Evolutionary conservation across 1,140 invertebrate species (phyloP), one percentile per base, ranked within the genome.

Genomic region (Tenebrio molitor): DNA sequence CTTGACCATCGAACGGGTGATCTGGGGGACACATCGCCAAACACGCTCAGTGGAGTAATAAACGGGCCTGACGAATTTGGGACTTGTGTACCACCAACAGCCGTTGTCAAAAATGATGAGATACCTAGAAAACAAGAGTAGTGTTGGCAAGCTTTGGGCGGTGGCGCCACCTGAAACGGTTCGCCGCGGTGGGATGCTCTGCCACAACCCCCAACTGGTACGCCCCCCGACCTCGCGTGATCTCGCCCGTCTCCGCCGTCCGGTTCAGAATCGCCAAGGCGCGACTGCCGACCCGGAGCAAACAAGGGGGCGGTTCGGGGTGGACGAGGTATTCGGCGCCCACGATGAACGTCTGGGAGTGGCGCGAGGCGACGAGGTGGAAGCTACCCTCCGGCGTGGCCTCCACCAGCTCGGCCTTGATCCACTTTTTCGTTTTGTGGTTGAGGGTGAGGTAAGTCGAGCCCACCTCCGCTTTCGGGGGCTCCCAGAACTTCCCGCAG

Each of bases 81-180:
- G n/a, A n/a, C n/a, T n/a, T n/a, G 21, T 10, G 4, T 50, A 50
- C 8, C 3, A 8, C 44, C 44, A 50, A 15, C 4, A 1, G 0
- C 17, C 44, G 44, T 50, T 50, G 17, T 50, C 44, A 21, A 50
- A 50, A 21, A 50, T 21, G 7, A 50, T 19, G 3, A 50, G 19
- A 50, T 50, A 50, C 2, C 41, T 44, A 15, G 6, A 1, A 44
- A 14, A 44, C 6, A 44, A 7, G 5, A 14, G 12, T 16, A 16
- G 15, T 44, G n/a, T 5, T 6, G 41, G 8, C 6, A 14, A 44
- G 15, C 8, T 17, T 17, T 15, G 8, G 15, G 15, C 16, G 7
- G 16, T 44, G 3, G 3, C 16, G 16, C 15, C 16, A 10, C 44
- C 7, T 1, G n/a, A 2, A 41, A 41, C 3, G 1, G 19, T 50